Base-by-base conservation (phyloP, 2,797 vertebrate species). In the Ispidina picta region DNA sequence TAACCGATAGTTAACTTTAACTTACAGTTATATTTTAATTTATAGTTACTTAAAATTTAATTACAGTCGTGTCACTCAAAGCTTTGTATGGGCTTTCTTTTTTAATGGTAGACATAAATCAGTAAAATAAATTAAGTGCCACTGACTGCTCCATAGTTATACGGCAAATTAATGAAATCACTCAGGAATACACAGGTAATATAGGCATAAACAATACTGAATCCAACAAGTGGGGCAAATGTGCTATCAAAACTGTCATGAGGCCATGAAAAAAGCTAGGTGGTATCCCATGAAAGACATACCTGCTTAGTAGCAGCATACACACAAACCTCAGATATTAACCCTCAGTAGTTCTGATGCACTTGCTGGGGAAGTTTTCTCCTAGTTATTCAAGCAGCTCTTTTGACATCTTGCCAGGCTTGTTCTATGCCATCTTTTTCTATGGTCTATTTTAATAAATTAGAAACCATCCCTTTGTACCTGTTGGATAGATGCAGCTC, bases 21-120 rank as follows among this genome's bases (percentile, higher is more conserved):
- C 88, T 94, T 91, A 79, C 68, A 88, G 88, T 92, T 95, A 86
- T 92, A 92, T 88, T 89, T 93, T 94, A 95, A 95, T 93, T 95
- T 92, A 90, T 76, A 95, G 94, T 88, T 95, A 95, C 72, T 96
- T 95, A 92, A 93, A 93, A 94, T 95, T 96, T 96, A 96, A 96
- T 95, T 95, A 82, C 77, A 88, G 85, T 92, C 91, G 44, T 92
- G 92, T 90, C 93, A 92, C 88, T 95, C 92, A 91, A 89, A 74
- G 80, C 88, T 90, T 96, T 91, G 91, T 89, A 59, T 37, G 23
- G 68, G 74, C 56, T 95, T 88, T 95, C 82, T 91, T 92, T 89
- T 86, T 62, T 88, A 94, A 92, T 86, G 68, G 80, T 86, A 94
- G 94, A 92, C 92, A 90, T 88, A 94, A 95, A 95, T 95, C 94